A percentile compares a stretch with the other conserved stretches of the same genome.
These are phyloP conservation scores for Panonychus citri DNA, from an alignment of 1,140 invertebrate species.

Conservation along the genomic window DNA sequence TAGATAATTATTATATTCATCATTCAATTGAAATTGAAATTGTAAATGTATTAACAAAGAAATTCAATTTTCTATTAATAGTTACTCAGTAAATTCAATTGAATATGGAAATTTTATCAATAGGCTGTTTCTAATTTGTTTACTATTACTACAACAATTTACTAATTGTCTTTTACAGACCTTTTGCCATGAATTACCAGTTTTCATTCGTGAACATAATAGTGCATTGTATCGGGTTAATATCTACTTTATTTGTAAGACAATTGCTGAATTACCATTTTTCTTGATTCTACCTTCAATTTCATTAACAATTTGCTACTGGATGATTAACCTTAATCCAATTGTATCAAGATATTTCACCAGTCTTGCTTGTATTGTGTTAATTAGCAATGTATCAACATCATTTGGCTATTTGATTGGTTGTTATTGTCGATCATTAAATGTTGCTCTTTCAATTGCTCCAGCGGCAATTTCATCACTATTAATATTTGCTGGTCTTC, in stretches of 20 bases:
- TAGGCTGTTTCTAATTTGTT: too few relatives aligned
- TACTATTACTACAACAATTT: too few relatives aligned
- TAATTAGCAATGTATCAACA: constrained; percentile 23
- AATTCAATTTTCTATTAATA: too few relatives aligned
- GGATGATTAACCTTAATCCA: constrained; percentile 24
- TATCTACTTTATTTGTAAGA: constrained; percentile 71
- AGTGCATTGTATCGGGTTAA: constrained; percentile 79
- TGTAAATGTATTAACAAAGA: too few relatives aligned
- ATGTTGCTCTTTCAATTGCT: constrained; percentile 63
- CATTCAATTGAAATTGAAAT: too few relatives aligned
- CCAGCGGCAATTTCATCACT: constrained; percentile 77
- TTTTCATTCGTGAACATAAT: constrained; percentile 70
- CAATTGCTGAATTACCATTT: constrained; percentile 41
- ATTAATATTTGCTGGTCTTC: constrained; percentile 69
- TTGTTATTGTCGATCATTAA: constrained; percentile 47
- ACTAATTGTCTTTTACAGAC: constrained; percentile 38
- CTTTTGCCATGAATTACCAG: constrained; percentile 68
- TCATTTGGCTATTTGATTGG: constrained; percentile 56
- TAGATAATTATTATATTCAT: too few relatives aligned
- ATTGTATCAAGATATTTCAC: constrained; percentile 19
- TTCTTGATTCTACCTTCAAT: constrained; percentile 48
- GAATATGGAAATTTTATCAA: too few relatives aligned
- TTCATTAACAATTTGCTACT: constrained; percentile 65
- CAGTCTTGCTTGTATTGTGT: constrained; percentile 17
- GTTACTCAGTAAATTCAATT: too few relatives aligned